A percentile compares a stretch with the other conserved stretches of the same genome.
Evolutionary conservation across 2,797 vertebrate genomes (phyloP).

Genomic region (Darevskia mixta): DNA sequence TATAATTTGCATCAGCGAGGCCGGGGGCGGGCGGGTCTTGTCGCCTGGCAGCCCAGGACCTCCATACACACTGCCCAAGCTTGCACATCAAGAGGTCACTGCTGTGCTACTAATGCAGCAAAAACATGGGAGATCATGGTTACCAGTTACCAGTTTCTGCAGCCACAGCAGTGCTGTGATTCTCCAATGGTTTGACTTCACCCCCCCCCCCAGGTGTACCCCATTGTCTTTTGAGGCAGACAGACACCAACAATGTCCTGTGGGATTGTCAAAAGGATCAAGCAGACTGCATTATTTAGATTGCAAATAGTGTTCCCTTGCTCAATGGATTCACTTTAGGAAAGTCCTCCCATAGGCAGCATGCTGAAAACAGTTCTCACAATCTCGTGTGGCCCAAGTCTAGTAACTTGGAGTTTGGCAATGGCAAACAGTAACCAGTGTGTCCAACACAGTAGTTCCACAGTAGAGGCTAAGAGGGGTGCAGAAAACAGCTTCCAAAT

Average conservation of each 20-base stretch:
- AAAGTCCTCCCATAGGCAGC: background rate
- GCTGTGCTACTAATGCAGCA: too few relatives aligned
- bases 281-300: background rate
- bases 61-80: too few relatives aligned
- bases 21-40: too few relatives aligned
- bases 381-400: background rate
- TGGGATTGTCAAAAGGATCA: background rate
- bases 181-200: too few relatives aligned
- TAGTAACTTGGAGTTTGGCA: background rate
- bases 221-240: too few relatives aligned
- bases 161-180: too few relatives aligned
- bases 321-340: background rate
- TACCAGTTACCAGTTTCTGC: too few relatives aligned
- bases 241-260: background rate
- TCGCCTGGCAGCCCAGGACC: too few relatives aligned
- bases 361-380: background rate
- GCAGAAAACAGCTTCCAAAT: background rate
- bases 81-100: too few relatives aligned
- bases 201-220: too few relatives aligned
- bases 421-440: background rate
- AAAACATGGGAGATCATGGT: too few relatives aligned
- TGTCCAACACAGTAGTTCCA: background rate
- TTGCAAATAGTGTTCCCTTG: background rate
- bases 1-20: too few relatives aligned
- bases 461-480: background rate